Evolutionary conservation across 2,888 invertebrate genomes (phyloP).

Genomic region (Meiosimyza decipiens): DNA sequence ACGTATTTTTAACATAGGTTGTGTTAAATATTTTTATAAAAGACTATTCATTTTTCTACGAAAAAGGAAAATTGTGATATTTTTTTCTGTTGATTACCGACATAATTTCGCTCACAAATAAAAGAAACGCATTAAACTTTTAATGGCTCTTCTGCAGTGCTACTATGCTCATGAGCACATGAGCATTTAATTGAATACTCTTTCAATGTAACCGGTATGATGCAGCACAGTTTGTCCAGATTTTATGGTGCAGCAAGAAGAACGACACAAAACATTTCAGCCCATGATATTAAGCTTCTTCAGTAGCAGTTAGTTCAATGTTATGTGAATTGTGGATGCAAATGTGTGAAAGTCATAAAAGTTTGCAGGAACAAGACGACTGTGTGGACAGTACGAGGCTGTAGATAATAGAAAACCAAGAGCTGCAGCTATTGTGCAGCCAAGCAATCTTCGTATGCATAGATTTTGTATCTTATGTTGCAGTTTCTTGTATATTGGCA

Average conservation of each 20-base stretch:
- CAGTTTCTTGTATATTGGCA: too few species aligned
- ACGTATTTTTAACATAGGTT: too few species aligned
- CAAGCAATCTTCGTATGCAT: too few species aligned
- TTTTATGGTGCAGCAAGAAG: neutral
- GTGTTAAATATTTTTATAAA: too few species aligned
- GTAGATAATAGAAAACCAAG: neutral
- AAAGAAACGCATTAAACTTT: too few species aligned
- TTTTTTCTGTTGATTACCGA: too few species aligned
- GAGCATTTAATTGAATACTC: neutral
- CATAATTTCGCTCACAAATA: too few species aligned
- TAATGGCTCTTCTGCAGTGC: too few species aligned
- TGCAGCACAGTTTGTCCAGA: conserved; percentile 12
- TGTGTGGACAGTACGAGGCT: neutral
- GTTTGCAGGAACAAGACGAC: neutral
- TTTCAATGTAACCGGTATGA: conserved; percentile 21
- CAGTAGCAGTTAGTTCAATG: conserved; percentile 29
- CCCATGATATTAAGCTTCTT: conserved; percentile 28
- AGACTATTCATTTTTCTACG: too few species aligned
- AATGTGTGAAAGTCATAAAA: conserved; percentile 35
- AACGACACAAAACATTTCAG: conserved; percentile 22
- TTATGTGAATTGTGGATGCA: conserved; percentile 29
- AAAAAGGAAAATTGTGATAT: too few species aligned
- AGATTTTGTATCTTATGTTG: too few species aligned
- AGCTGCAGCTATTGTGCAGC: neutral
- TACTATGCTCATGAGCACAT: too few species aligned